Conservation (phyloP, 2,113 vertebrate species). For the Nettapus auritus region DNA sequence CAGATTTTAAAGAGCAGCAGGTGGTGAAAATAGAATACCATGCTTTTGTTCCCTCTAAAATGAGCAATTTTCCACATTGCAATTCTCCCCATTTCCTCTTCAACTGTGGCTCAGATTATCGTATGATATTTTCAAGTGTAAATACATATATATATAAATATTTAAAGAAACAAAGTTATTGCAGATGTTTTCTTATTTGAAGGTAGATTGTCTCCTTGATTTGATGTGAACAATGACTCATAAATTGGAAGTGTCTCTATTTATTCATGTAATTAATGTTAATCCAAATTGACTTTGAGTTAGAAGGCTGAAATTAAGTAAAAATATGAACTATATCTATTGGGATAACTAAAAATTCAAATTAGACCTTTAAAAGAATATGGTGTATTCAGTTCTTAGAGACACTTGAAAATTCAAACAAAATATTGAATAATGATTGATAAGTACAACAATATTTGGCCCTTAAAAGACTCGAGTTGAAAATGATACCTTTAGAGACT, state of each 20-base stretch:
- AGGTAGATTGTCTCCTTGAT: neutral
- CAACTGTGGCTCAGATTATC: neutral
- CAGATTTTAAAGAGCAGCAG: neutral
- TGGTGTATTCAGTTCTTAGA: neutral
- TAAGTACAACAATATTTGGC: neutral
- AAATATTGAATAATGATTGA: neutral
- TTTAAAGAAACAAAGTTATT: neutral
- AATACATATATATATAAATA: neutral
- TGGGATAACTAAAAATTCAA: constrained; percentile 18
- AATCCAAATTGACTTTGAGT: constrained; percentile 40
- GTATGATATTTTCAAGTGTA: neutral
- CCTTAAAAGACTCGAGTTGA: neutral
- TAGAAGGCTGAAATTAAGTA: constrained; percentile 38
- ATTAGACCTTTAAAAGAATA: neutral
- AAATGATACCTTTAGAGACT: accelerated
- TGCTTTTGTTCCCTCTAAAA: neutral
- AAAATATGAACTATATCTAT: neutral
- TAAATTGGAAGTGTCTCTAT: neutral
- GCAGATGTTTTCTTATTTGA: neutral
- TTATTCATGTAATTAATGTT: constrained; percentile 10
- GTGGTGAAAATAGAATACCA: neutral
- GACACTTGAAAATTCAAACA: neutral
- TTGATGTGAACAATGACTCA: constrained; percentile 20
- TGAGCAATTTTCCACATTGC: neutral
- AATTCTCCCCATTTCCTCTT: neutral